phyloP scores from a whole-genome alignment of 2,797 vertebrate species.

The Poecilia gillii region DNA sequence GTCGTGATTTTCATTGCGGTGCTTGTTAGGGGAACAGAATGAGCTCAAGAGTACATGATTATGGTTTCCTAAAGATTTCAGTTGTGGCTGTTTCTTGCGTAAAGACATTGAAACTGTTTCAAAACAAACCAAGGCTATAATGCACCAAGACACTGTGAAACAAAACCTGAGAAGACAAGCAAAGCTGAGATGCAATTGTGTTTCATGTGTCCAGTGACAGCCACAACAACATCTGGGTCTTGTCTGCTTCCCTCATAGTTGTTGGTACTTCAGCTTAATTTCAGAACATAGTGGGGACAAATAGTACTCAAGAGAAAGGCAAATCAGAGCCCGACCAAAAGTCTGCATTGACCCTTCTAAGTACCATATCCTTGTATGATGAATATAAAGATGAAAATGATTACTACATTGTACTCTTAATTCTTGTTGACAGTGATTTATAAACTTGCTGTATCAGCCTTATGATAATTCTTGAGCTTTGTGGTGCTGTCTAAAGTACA shows the following conservation, averaged over 20 bases:
- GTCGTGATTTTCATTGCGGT: neutral
- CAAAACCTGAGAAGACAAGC: slow-evolving; percentile 33
- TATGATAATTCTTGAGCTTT: neutral
- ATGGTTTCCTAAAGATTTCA: slow-evolving; percentile 28
- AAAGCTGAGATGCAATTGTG: slow-evolving; percentile 25
- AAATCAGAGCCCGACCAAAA: slow-evolving; percentile 20
- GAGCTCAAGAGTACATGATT: slow-evolving; percentile 2
- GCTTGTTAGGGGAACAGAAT: neutral
- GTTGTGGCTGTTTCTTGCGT: slow-evolving; percentile 18
- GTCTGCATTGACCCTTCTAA: neutral
- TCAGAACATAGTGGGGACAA: slow-evolving; percentile 28
- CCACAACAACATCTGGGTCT: slow-evolving; percentile 64
- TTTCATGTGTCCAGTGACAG: slow-evolving; percentile 48
- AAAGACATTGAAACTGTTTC: slow-evolving; percentile 37
- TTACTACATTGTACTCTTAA: neutral
- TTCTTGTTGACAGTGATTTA: neutral
- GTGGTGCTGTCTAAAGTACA: neutral
- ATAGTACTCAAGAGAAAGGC: slow-evolving; percentile 28
- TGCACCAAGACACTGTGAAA: slow-evolving; percentile 27
- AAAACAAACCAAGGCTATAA: slow-evolving; percentile 63
- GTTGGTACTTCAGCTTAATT: slow-evolving; percentile 37
- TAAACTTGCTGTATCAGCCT: slow-evolving; percentile 7
- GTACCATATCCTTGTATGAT: neutral
- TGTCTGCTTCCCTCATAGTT: slow-evolving; percentile 43
- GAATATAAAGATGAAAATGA: neutral